Base-by-base conservation (phyloP, 1,140 invertebrate species). In the Harlomillsia oculata region DNA sequence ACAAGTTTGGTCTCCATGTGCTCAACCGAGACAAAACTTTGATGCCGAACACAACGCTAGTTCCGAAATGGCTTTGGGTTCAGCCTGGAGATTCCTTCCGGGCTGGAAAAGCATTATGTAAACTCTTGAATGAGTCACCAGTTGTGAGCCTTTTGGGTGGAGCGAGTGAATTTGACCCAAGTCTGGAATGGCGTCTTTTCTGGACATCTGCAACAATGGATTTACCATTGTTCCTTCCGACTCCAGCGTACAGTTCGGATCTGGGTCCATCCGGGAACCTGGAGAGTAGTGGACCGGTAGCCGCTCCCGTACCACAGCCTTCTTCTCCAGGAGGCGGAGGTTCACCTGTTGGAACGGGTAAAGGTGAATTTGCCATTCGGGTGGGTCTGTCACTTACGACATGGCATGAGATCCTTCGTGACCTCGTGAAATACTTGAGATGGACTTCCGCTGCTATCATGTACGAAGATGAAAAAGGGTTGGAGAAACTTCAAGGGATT, bases 1-100 rank as follows among this genome's bases (percentile, higher is more conserved):
- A 83, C 71, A 81, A 81, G 64, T 82, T 82, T 69, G 80, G 81
- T 16, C 77, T 83, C 8, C 76, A 81, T 68, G 75, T 76, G 56
- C 79, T 83, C 57, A 83, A 83, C 70, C 77, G 77, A 50, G 78
- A 82, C 64, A 76, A 74, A 63, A 72, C 74, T 56, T 70, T 83
- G 25, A 68, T 83, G 64, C 78, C 80, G 28, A 79, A 81, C 65
- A 80, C 79, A 14, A 80, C 78, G 16, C 71, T 83, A 39, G 72
- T 77, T 32, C 80, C 80, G 62, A 80, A 82, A 62, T 80, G 82
- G 44, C 77, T 81, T 65, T 81, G 82, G 64, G 78, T 82, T 59
- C 77, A 78, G 49, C 73, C 73, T 67, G 78, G 80, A 66, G 80
- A 83, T 69, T 81, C 78, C 34, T 83, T 83, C 68, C 78, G 78